These are phyloP conservation scores for Leptatherina wallacei DNA, from an alignment of 2,797 vertebrate species.

Conservation along the genomic window DNA sequence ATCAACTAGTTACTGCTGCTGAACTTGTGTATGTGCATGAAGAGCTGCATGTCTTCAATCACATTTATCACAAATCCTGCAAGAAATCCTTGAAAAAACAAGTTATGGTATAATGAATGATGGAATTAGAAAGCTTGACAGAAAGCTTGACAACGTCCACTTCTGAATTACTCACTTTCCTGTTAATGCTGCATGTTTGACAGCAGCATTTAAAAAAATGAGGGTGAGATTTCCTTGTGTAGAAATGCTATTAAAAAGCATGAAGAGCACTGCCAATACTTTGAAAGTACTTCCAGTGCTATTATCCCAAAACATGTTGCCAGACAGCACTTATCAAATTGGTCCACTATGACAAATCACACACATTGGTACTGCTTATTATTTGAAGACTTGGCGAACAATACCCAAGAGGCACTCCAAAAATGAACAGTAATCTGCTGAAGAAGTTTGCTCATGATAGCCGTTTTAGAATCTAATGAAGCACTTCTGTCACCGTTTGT, in stretches of 20 bases:
- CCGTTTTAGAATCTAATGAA: slow-evolving; percentile 62
- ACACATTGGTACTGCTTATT: slow-evolving; percentile 18
- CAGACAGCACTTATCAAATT: slow-evolving; percentile 29
- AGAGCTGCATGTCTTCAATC: not conserved
- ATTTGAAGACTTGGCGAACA: slow-evolving; percentile 45
- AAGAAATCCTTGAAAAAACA: not conserved
- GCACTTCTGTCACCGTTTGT: slow-evolving; percentile 51
- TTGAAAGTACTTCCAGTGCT: slow-evolving; percentile 10
- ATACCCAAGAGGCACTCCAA: slow-evolving; percentile 30
- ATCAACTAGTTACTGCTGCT: slow-evolving; percentile 37
- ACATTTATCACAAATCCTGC: not conserved
- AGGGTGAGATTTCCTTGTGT: not conserved
- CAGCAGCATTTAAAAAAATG: not conserved
- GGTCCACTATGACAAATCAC: slow-evolving; percentile 40
- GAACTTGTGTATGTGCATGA: slow-evolving; percentile 3
- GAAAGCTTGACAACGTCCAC: not conserved
- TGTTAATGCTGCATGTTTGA: not conserved
- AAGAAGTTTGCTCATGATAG: slow-evolving; percentile 49
- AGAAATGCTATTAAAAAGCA: slow-evolving; percentile 7
- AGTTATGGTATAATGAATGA: not conserved
- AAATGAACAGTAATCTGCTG: slow-evolving; percentile 56
- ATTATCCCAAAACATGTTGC: slow-evolving; percentile 21
- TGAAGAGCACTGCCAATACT: slow-evolving; percentile 1
- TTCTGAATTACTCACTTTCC: not conserved
- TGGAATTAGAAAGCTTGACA: not conserved